Percentiles rank a stretch among this genome's conserved stretches.
Conservation (phyloP, 1,140 invertebrate species). For the Lasioglossum albipes region DNA sequence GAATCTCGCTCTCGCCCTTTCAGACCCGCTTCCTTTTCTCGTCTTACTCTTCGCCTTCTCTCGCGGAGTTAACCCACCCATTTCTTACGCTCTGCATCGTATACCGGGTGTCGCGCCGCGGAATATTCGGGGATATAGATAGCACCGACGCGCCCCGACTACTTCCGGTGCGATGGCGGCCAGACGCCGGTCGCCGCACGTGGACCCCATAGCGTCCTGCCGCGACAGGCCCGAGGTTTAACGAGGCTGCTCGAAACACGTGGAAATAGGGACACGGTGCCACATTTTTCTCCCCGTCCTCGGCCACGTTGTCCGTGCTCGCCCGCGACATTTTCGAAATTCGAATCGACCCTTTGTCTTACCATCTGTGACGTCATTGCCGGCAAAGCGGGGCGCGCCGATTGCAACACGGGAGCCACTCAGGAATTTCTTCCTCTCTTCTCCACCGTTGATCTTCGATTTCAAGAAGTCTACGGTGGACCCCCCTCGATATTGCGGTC, state of each 20-base stretch:
- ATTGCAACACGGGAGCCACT: too few species aligned
- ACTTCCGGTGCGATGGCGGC: conserved; percentile 24
- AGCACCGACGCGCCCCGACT: conserved; percentile 2
- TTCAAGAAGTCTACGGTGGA: too few species aligned
- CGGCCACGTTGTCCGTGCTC: neutral
- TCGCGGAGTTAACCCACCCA: conserved; percentile 68
- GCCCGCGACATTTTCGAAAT: neutral
- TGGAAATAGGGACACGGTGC: conserved; percentile 6
- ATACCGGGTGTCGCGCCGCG: conserved; percentile 68
- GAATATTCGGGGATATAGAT: conserved; percentile 28
- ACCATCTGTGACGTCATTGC: too few species aligned
- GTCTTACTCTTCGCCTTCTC: conserved; percentile 69
- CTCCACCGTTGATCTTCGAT: too few species aligned
- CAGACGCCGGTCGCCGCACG: neutral
- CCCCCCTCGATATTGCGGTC: too few species aligned
- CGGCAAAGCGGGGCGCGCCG: too few species aligned
- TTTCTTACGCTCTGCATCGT: conserved; percentile 72
- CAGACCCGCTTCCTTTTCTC: conserved; percentile 56
- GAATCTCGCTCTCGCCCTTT: conserved; percentile 56
- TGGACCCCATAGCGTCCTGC: neutral
- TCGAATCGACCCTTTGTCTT: too few species aligned
- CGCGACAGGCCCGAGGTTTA: neutral
- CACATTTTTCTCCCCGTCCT: neutral
- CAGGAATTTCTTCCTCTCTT: too few species aligned
- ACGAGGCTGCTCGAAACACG: conserved; percentile 4